phyloP scores from a whole-genome alignment of 2,797 vertebrate genomes.

The Hydrophis major region DNA sequence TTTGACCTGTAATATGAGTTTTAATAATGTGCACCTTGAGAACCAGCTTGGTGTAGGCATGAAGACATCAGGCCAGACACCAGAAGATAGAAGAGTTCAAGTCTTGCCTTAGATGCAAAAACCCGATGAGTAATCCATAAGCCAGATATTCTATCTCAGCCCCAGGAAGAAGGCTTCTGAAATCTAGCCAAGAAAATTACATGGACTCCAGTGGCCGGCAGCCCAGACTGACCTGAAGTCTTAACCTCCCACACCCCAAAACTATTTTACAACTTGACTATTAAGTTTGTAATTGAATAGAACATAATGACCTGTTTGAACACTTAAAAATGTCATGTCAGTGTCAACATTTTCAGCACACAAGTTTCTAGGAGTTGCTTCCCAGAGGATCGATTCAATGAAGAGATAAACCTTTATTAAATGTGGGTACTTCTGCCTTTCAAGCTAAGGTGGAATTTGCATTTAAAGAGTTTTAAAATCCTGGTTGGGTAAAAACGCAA shows the following conservation, averaged over 20 bases:
- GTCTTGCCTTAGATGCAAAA: neutral
- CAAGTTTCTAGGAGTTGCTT: neutral
- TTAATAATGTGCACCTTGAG: neutral
- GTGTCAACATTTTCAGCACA: neutral
- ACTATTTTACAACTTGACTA: neutral
- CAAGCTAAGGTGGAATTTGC: too few relatives aligned
- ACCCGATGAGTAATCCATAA: accelerated
- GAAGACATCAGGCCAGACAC: neutral
- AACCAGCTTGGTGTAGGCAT: neutral
- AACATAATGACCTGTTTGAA: neutral
- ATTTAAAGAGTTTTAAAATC: neutral
- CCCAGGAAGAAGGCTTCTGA: neutral
- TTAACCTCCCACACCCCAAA: neutral
- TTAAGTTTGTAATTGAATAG: neutral
- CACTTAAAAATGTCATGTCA: neutral
- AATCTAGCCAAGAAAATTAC: neutral
- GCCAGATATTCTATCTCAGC: neutral
- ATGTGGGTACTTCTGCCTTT: neutral
- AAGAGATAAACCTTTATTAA: neutral
- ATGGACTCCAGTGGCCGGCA: neutral
- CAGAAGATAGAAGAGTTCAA: neutral
- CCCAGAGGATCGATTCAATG: neutral
- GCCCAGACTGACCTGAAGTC: neutral
- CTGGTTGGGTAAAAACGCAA: too few relatives aligned
- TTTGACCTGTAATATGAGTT: neutral